Evolutionary conservation across 1,140 invertebrate genomes (phyloP).

Genomic region (Acyrthosiphon pisum): DNA sequence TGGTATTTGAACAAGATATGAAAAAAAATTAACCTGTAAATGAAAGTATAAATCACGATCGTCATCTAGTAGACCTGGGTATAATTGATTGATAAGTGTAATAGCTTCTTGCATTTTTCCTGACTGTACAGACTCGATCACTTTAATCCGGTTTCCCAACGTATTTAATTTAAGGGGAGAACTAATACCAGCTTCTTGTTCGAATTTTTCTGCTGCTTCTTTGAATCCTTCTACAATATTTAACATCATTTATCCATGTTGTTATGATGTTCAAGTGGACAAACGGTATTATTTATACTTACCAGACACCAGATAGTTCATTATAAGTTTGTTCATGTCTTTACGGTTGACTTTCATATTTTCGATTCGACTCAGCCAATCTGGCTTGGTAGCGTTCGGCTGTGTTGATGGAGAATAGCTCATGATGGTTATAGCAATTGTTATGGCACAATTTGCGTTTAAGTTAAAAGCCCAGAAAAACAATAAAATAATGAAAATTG

Average conservation of each 20-base stretch:
- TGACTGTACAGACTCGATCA: conserved; percentile 92
- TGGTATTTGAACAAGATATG: neutral
- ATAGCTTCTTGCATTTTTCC: conserved; percentile 94
- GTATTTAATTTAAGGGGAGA: conserved; percentile 87
- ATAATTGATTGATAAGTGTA: conserved; percentile 89
- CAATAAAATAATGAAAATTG: neutral
- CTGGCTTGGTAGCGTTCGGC: conserved; percentile 64
- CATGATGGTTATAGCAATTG: neutral
- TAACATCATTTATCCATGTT: neutral
- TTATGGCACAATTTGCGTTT: neutral
- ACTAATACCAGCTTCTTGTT: conserved; percentile 89
- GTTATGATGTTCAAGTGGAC: neutral
- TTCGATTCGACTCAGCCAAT: conserved; percentile 77
- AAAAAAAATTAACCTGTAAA: conserved; percentile 73
- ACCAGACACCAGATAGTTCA: conserved; percentile 99
- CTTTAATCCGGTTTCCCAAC: conserved; percentile 91
- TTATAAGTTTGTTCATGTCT: conserved; percentile 96
- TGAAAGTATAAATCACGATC: conserved; percentile 96
- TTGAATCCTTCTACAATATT: conserved; percentile 88
- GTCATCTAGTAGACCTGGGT: conserved; percentile 94
- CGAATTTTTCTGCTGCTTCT: conserved; percentile 96
- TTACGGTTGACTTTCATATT: conserved; percentile 83
- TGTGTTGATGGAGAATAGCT: conserved; percentile 42
- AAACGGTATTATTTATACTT: conserved; percentile 60
- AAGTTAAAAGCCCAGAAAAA: neutral